These are phyloP conservation scores for Ophiothrix spiculata DNA, from an alignment of 35 echinoderm and acorn worm species.

Conservation along the genomic window DNA sequence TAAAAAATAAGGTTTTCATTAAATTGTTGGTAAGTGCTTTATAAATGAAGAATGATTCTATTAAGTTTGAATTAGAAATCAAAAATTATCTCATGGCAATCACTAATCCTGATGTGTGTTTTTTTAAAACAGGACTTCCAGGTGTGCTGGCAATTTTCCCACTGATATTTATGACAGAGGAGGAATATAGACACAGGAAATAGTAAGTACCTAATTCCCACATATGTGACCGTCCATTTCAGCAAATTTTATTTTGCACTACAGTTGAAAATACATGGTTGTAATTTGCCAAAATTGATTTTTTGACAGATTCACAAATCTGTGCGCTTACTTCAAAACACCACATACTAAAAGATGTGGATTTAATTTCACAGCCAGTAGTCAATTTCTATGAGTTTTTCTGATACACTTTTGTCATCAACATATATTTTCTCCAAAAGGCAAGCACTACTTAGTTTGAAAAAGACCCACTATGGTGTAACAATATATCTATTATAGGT, in stretches of 20 bases:
- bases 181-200: background rate
- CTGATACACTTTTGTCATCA: too few species aligned
- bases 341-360: background rate
- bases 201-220: background rate
- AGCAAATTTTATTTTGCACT: background rate
- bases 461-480: background rate
- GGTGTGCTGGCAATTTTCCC: background rate
- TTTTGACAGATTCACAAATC: background rate
- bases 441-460: too few species aligned
- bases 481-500: background rate
- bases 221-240: background rate
- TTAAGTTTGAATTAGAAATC: too few species aligned
- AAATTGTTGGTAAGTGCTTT: too few species aligned
- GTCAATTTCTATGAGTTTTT: too few species aligned
- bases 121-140: background rate
- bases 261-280: background rate
- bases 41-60: too few species aligned
- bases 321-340: background rate
- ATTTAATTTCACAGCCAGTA: background rate
- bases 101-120: background rate
- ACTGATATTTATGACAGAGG: background rate
- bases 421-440: too few species aligned
- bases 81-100: too few species aligned
- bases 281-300: background rate
- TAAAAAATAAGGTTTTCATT: too few species aligned